These are phyloP conservation scores for Xenopus laevis DNA, from an alignment of 2,113 vertebrate species.

Conservation along the genomic window DNA sequence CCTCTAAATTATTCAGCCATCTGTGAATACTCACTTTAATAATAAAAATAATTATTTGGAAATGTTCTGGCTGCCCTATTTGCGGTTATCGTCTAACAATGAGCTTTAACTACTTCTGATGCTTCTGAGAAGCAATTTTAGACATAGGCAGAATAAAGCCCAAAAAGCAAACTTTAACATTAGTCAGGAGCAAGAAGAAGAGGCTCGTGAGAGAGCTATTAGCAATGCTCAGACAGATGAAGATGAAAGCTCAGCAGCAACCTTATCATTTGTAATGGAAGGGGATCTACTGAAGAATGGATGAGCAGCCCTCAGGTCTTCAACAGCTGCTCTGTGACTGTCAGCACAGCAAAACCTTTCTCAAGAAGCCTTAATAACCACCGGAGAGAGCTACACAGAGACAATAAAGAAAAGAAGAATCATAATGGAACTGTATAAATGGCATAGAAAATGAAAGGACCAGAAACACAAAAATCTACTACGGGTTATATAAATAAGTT, in stretches of 20 bases:
- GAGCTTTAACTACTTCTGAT: not conserved
- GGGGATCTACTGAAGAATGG: not conserved
- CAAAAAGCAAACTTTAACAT: not conserved
- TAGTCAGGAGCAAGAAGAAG: not conserved
- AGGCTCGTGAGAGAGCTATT: not conserved
- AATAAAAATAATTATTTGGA: not conserved
- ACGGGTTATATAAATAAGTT: too few relatives aligned
- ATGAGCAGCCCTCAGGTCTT: not conserved
- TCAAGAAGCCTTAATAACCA: too few relatives aligned
- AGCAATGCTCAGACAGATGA: not conserved
- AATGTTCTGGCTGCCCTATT: not conserved
- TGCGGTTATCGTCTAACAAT: not conserved
- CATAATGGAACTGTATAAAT: too few relatives aligned
- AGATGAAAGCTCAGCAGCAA: not conserved
- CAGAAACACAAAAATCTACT: too few relatives aligned
- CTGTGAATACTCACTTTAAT: too few relatives aligned
- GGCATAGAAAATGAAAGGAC: too few relatives aligned
- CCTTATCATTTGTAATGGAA: not conserved
- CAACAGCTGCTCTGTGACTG: conserved; percentile 5
- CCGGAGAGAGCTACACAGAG: too few relatives aligned
- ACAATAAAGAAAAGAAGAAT: too few relatives aligned
- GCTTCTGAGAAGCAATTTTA: not conserved
- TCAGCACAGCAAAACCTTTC: not conserved
- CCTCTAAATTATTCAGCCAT: too few relatives aligned
- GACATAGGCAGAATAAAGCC: not conserved